Evolutionary conservation across 2,113 vertebrate species (phyloP), one percentile per base, ranked within the genome.

Genomic region (Chionis minor): DNA sequence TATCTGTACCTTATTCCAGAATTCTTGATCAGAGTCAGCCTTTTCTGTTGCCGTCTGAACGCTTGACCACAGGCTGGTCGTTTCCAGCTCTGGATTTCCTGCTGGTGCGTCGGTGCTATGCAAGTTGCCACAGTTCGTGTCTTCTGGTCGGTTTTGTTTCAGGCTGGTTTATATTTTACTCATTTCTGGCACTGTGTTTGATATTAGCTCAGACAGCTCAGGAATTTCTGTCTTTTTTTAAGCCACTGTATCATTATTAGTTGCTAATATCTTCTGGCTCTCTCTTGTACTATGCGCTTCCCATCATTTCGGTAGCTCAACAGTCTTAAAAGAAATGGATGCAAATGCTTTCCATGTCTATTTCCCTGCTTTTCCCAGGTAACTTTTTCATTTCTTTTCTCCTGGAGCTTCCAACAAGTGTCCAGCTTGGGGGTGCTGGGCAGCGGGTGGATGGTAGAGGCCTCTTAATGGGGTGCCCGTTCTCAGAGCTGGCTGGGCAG

Each of bases 401-500:
- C 42, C 35, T 49, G 49, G 77, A 77, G 19, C 35, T 42, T 33
- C 26, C 42, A 21, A 17, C 9, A 27, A 10, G 12, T 26, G 30
- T 32, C 24, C 49, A 12, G 42, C 15, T 23, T 32, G 13, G 12
- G 47, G 59, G 35, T 49, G 27, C 12, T 47, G 58, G 79, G 54
- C 61, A 27, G n/a, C 54, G 24, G 42, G 30, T 32, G 42, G 21
- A 16, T 9, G 10, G 35, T 14, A 8, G 52, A 38, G 32, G 35
- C 49, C 23, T 78, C 40, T 27, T 10, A 2, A 18, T 5, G 2
- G 42, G 40, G 32, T 19, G 65, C 23, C 42, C 0, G 1, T 33
- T 66, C 66, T 13, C 44, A 8, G 15, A 18, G 55, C 55, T 47
- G 61, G 38, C 38, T 10, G 23, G 45, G 13, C 28, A 11, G 38